Evolutionary conservation across 2,113 vertebrate genomes (phyloP), one percentile per base, ranked within the genome.

Genomic region (Crotalus viridis): DNA sequence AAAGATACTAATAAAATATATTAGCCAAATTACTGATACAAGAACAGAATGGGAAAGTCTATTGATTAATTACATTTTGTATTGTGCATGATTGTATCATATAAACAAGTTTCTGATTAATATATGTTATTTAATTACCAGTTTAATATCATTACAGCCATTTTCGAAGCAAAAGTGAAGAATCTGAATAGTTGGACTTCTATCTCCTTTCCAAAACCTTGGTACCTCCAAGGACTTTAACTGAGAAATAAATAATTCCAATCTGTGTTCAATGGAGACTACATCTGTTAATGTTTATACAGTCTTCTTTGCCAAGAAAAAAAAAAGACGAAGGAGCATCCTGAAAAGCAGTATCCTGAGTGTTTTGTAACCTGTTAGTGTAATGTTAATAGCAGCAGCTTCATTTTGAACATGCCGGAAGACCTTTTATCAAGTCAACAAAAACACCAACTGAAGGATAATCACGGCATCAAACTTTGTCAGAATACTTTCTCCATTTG

Each of bases 1-100:
- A 94, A 93, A 94, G 88, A 94, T 2, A 74, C 0, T 94, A 95
- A 17, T 69, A 91, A 95, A 95, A 96, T 87, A 2, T 56, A 89
- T 91, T 95, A 13, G 94, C 81, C 19, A n/a, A 88, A 91, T 92
- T 92, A 93, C 61, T 54, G 1, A 0, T 88, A 39, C 2, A 69
- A 51, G 39, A 89, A 87, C 93, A 33, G 92, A 92, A 26, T 28
- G 46, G 46, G 92, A 33, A 56, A 86, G 59, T 21, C 33, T 8
- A 0, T 1, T 3, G 95, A 97, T 95, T 94, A 94, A 88, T 87
- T 57, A 52, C 91, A 91, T 64, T 92, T 94, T 48, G 87, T 0
- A 7, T 3, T 22, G 8, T 0, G 74, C 19, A 88, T 24, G 57
- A 85, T 69, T 92, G 93, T 56, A 17, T 74, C 91, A 52, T 17